Evolutionary conservation across 2,113 vertebrate genomes (phyloP).

Genomic region (Platichthys stellatus): DNA sequence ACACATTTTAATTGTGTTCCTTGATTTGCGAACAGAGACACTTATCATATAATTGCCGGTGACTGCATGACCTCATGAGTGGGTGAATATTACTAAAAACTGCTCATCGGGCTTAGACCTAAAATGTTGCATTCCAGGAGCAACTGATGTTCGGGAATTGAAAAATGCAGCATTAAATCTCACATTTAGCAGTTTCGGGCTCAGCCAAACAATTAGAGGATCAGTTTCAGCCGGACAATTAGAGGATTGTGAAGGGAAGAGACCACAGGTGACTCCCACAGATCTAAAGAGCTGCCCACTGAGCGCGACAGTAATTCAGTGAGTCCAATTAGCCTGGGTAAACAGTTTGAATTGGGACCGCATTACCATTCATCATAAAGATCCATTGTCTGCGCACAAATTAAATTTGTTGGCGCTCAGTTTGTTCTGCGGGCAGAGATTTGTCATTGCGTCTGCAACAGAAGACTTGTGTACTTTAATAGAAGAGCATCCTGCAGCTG

Average conservation of each 20-base stretch:
- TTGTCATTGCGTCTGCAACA: background rate
- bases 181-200: constrained; percentile 1
- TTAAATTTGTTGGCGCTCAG: background rate
- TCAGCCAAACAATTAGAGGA: constrained; percentile 53
- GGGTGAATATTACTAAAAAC: background rate
- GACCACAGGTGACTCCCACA: constrained; percentile 39
- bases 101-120: background rate
- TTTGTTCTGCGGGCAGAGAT: background rate
- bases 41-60: constrained; percentile 11
- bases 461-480: background rate
- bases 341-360: constrained; percentile 22
- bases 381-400: constrained; percentile 19
- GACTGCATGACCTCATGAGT: constrained; percentile 6
- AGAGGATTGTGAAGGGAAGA: constrained; percentile 57
- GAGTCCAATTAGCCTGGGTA: constrained; percentile 25
- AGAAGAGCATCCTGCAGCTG: background rate
- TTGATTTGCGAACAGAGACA: constrained; percentile 28
- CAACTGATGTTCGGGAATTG: background rate
- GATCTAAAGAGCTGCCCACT: constrained; percentile 55
- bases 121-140: background rate
- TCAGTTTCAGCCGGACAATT: constrained; percentile 64
- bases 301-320: constrained; percentile 33
- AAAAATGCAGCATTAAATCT: constrained; percentile 6
- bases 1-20: constrained; percentile 82
- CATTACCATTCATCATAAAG: background rate